Evolutionary conservation across 2,113 vertebrate species (phyloP), one percentile per base, ranked within the genome.

Genomic region (Percina caprodes): DNA sequence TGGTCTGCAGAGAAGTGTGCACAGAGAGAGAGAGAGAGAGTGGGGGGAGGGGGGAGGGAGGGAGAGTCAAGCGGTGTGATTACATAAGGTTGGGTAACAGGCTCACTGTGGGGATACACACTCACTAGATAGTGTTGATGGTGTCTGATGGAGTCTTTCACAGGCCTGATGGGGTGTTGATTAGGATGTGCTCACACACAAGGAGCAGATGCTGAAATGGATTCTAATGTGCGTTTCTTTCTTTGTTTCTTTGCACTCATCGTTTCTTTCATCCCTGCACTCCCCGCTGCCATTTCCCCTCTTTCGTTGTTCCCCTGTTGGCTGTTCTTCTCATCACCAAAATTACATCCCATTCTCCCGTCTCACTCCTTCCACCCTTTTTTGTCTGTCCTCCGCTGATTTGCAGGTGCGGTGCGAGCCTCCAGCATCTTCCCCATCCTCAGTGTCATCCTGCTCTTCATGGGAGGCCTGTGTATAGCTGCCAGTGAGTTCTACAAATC

Each of bases 401-500:
- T 90, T 63, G 0, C 95, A 99, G 98, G 98, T 94, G 98, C 98
- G 51, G 98, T 99, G 85, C 96, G 98, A 93, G 98, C 98, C 91
- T 99, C 98, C 83, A 99, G 98, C 94, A 99, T 99, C 94, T 99
- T 99, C 93, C 98, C 98, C n/a, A 99, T 99, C 95, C 97, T 99
- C 93, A 99, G 98, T 2, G 98, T 99, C 94, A 99, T 99, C 94
- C 96, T 99, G 93, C 97, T 99, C 86, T 99, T 99, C 95, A 99
- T 99, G 97, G 98, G 97, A 75, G 98, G 98, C 59, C 97, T 99
- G 92, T 99, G 98, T 94, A 98, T 99, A 84, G 98, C 98, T 81
- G 98, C 98, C 95, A 99, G 98, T 67, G 98, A 99, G 96, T 99
- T 99, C 96, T 99, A 99, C 96, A 99, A 99, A 96, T 97, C 98